phyloP scores from a whole-genome alignment of 2,797 vertebrate species.

The Choloepus didactylus region DNA sequence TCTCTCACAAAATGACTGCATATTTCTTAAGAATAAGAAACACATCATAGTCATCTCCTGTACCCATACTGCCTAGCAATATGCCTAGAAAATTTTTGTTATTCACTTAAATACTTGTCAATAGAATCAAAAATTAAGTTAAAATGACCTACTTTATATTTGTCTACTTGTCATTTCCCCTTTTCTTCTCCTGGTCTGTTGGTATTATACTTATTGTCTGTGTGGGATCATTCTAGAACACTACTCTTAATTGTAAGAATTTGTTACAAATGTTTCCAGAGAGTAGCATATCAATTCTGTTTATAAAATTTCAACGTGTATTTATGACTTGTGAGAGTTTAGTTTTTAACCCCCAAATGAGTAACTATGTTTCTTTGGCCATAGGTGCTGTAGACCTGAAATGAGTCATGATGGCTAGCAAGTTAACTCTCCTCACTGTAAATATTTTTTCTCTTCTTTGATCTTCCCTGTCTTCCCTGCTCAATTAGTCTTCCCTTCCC shows the following conservation, averaged over 20 bases:
- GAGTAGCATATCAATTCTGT: neutral
- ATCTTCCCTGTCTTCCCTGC: neutral
- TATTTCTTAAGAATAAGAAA: neutral
- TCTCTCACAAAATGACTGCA: neutral
- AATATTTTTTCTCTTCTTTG: neutral
- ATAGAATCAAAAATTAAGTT: neutral
- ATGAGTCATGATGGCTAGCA: neutral
- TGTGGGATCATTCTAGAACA: neutral
- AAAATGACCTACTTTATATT: neutral
- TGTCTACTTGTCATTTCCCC: neutral
- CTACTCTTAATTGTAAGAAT: conserved; percentile 17
- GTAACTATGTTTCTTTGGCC: neutral
- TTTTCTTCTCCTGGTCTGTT: neutral
- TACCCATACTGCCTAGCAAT: neutral
- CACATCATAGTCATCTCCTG: neutral
- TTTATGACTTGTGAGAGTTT: neutral
- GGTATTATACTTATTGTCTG: neutral
- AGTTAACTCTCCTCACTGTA: neutral
- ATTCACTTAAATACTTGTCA: conserved; percentile 6
- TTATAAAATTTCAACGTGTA: conserved; percentile 9
- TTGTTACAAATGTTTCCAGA: neutral
- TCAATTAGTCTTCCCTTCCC: neutral
- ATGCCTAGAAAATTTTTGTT: neutral
- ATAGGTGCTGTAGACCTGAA: neutral
- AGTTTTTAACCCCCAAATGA: conserved; percentile 4